A percentile compares a stretch with the other conserved stretches of the same genome.
These are phyloP conservation scores for Neodiprion lecontei DNA, from an alignment of 1,140 invertebrate genomes.

Conservation along the genomic window DNA sequence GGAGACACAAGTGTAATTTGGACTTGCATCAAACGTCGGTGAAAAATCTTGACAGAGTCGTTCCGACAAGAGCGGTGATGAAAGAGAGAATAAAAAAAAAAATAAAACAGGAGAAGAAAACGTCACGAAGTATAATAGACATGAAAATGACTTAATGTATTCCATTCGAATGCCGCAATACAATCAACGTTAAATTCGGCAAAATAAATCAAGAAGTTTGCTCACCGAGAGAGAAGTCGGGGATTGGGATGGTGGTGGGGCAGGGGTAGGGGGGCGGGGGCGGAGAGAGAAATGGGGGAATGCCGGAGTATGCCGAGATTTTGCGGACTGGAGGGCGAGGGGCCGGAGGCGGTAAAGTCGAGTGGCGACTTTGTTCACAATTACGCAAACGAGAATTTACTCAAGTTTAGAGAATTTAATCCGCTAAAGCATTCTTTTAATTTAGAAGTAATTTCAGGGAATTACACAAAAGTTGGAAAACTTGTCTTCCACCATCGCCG, in stretches of 20 bases:
- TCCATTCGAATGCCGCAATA: neutral
- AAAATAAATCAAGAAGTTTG: slow-evolving; percentile 8
- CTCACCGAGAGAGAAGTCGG: neutral
- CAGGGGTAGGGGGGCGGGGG: neutral
- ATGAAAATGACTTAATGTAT: neutral
- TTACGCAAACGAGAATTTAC: slow-evolving; percentile 7
- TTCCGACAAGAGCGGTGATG: too few relatives aligned
- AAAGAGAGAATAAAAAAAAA: neutral
- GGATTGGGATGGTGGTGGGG: neutral
- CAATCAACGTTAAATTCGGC: slow-evolving; percentile 7
- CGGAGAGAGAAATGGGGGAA: neutral
- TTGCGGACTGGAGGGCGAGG: too few relatives aligned
- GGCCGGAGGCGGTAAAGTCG: neutral
- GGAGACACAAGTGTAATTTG: too few relatives aligned
- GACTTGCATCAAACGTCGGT: too few relatives aligned
- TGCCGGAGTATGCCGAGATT: neutral
- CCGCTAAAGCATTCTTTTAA: slow-evolving; percentile 5
- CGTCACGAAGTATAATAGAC: neutral
- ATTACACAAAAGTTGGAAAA: neutral
- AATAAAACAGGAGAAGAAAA: neutral
- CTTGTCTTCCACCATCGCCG: neutral
- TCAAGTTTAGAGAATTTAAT: slow-evolving; percentile 5
- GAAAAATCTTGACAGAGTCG: too few relatives aligned
- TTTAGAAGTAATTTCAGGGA: slow-evolving; percentile 7
- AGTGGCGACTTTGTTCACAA: slow-evolving; percentile 7